These are phyloP conservation scores for Empis stercorea DNA, from an alignment of 2,888 invertebrate species.

Conservation along the genomic window DNA sequence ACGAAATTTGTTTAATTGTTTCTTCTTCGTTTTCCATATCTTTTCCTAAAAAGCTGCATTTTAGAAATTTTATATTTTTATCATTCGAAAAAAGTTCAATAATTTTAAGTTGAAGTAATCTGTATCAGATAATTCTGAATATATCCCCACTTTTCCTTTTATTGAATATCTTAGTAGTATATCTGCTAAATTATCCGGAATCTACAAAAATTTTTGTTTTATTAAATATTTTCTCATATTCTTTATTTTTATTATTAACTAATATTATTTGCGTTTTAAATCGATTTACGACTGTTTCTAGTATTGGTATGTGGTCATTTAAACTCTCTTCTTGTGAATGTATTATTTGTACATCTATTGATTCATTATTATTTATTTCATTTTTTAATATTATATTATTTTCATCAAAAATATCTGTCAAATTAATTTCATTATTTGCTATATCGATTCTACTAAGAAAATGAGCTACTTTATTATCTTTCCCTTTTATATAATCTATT, in stretches of 20 bases:
- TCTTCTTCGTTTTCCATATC: too few relatives aligned
- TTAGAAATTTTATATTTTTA: too few relatives aligned
- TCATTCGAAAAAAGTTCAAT: too few relatives aligned
- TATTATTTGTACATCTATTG: background rate
- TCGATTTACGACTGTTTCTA: constrained; percentile 4
- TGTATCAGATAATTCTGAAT: too few relatives aligned
- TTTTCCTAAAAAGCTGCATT: too few relatives aligned
- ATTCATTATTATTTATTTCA: background rate
- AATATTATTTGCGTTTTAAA: constrained; percentile 2
- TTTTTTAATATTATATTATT: background rate
- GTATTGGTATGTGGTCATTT: background rate
- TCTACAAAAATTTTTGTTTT: constrained; percentile 3
- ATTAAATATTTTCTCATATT: background rate
- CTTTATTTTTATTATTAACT: constrained; percentile 2
- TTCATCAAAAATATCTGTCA: background rate
- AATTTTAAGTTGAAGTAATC: too few relatives aligned
- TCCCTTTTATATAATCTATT: constrained; percentile 13
- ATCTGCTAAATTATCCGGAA: background rate
- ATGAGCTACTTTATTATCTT: constrained; percentile 12
- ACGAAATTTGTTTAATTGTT: too few relatives aligned
- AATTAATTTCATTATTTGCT: constrained; percentile 9
- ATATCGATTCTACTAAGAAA: constrained; percentile 12
- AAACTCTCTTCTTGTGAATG: background rate
- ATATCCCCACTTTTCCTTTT: too few relatives aligned
- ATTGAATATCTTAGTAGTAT: constrained; percentile 2